phyloP scores from a whole-genome alignment of 1,140 invertebrate genomes.

The Danaus plexippus region DNA sequence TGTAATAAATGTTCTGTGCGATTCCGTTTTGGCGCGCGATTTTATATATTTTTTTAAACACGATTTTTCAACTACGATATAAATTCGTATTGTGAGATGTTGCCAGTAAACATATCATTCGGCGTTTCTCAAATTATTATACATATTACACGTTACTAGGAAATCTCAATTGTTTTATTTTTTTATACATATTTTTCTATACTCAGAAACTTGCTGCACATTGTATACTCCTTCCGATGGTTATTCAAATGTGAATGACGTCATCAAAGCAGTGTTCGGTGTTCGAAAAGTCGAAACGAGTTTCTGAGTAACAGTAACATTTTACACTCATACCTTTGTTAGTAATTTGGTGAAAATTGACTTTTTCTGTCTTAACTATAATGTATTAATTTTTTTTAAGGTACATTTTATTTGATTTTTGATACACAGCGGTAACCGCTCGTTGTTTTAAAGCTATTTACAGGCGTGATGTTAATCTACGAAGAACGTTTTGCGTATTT shows the following conservation, averaged over 20 bases:
- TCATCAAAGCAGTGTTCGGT: too few relatives aligned
- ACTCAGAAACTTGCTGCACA: conserved; percentile 22
- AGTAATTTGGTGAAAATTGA: conserved; percentile 28
- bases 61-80: conserved; percentile 50
- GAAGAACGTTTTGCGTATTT: conserved; percentile 13
- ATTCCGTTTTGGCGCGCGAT: conserved; percentile 26
- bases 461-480: conserved; percentile 26
- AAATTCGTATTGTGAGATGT: conserved; percentile 62
- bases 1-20: conserved; percentile 9
- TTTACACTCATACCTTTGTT: conserved; percentile 19
- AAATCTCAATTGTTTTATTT: conserved; percentile 22
- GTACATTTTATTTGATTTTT: conserved; percentile 14
- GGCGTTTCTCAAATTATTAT: conserved; percentile 62
- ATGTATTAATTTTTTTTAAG: conserved; percentile 16
- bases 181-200: conserved; percentile 18
- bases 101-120: conserved; percentile 69
- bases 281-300: conserved; percentile 8
- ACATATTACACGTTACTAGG: conserved; percentile 46
- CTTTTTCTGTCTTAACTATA: conserved; percentile 24
- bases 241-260: too few relatives aligned
- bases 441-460: conserved; percentile 34
- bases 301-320: conserved; percentile 25
- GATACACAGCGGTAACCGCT: conserved; percentile 14
- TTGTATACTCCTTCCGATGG: conserved; percentile 5
- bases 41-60: conserved; percentile 20